Percentiles rank a stretch among this genome's conserved stretches.
Evolutionary conservation across 2,113 vertebrate genomes (phyloP).

Genomic region (Varanus salvator): DNA sequence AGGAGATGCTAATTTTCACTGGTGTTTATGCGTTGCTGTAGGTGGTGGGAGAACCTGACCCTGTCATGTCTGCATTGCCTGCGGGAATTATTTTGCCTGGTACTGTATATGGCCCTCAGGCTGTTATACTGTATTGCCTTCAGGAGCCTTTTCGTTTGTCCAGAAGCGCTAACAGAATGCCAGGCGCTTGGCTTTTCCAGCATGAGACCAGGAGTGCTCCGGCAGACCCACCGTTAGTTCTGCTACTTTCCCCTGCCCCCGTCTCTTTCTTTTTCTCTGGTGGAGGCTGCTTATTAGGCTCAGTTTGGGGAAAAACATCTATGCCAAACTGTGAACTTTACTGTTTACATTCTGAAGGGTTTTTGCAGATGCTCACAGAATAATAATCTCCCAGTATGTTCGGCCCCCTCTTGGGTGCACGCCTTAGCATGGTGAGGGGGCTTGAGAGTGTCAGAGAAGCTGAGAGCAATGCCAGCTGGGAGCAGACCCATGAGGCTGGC

Average conservation of each 20-base stretch:
- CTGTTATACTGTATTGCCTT: neutral
- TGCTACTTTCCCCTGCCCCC: too few relatives aligned
- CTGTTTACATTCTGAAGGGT: neutral
- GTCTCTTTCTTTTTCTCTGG: neutral
- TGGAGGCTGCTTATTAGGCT: neutral
- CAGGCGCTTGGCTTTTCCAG: neutral
- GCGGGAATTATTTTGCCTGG: too few relatives aligned
- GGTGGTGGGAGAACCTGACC: conserved; percentile 20
- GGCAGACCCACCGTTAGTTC: neutral
- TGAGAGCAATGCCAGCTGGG: too few relatives aligned
- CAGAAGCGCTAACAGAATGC: neutral
- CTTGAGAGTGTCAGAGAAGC: too few relatives aligned
- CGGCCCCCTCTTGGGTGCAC: too few relatives aligned
- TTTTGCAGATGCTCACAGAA: neutral
- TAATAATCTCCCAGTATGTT: neutral
- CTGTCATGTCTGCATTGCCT: too few relatives aligned
- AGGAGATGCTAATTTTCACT: neutral
- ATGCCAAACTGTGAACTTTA: neutral
- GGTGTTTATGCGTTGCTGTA: neutral
- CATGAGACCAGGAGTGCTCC: neutral
- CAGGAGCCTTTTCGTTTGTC: neutral
- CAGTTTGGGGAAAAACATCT: neutral
- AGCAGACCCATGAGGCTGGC: too few relatives aligned
- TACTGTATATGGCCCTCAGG: neutral
- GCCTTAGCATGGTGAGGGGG: too few relatives aligned